Conservation (phyloP, 1,140 invertebrate genomes). For the Dolichoris vasculosae region DNA sequence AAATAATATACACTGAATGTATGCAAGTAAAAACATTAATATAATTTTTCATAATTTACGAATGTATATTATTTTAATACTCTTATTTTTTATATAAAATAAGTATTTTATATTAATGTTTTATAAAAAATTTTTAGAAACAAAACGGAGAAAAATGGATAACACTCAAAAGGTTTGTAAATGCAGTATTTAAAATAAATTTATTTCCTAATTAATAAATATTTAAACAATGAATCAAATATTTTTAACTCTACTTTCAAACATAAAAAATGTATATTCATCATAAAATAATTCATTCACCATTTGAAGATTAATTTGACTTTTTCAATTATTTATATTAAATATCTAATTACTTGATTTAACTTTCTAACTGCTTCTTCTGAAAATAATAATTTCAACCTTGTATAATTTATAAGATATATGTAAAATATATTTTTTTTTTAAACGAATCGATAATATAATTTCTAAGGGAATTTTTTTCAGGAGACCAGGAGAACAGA, state of each 20-base stretch:
- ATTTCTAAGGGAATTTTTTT: conserved; percentile 20
- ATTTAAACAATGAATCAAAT: background rate
- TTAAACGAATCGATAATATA: background rate
- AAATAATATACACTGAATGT: too few species aligned
- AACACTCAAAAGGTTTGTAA: conserved; percentile 85
- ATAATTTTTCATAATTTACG: too few species aligned
- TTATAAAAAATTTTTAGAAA: conserved; percentile 74
- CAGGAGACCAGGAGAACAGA: conserved; percentile 77
- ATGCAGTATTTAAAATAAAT: conserved; percentile 33
- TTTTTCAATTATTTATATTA: too few species aligned
- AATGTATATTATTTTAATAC: too few species aligned
- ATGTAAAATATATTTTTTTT: background rate
- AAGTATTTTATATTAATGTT: background rate
- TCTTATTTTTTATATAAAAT: background rate
- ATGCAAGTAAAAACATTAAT: too few species aligned
- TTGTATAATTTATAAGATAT: too few species aligned
- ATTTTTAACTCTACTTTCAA: background rate
- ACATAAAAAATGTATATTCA: background rate
- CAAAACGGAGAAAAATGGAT: conserved; percentile 88
- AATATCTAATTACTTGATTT: too few species aligned
- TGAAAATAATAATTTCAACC: too few species aligned
- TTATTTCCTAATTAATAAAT: background rate
- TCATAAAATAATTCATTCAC: background rate
- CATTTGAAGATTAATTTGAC: too few species aligned
- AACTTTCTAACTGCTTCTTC: too few species aligned